Evolutionary conservation across 2,797 vertebrate genomes (phyloP), one percentile per base, ranked within the genome.

Genomic region (Oreonectes daqikongensis): DNA sequence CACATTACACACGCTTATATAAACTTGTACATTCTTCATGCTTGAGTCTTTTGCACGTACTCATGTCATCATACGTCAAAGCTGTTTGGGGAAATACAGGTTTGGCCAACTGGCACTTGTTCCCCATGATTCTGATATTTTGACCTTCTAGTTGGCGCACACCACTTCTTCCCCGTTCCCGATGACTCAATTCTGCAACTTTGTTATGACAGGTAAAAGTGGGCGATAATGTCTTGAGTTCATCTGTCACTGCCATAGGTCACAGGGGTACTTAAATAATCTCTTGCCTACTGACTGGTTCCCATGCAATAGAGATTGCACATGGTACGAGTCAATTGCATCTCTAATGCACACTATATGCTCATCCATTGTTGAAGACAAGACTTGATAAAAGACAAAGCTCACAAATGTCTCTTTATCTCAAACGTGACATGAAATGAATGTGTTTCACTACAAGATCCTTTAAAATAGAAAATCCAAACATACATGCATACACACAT

Each of bases 141-240:
- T 72, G 63, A 78, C 60, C 53, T 81, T 78, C 55, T 72, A n/a
- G 57, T 2, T 61, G 14, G 61, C 52, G 61, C 2, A 72, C n/a
- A 55, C 15, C 10, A 12, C 35, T 44, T 46, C 4, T 55, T 18
- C 70, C 24, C 32, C 24, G 40, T 53, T 48, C 38, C n/a, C 7
- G 63, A 63, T 78, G 71, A 68, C 44, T 75, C 55, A 80, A 75
- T 30, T 78, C 57, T 14, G 30, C 17, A 72, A 71, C 46, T 46
- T 22, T 73, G 69, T 60, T 73, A 40, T 77, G 69, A 79, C 53
- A 74, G 73, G 28, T 76, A 67, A 83, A 81, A 52, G 52, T 53
- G 28, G 44, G 59, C 55, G 24, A 52, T 63, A 53, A 77, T 35
- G 32, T 76, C 32, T n/a, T 20, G 57, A 40, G 59, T 61, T 32